A percentile compares a stretch with the other conserved stretches of the same genome.
Conservation (phyloP, 2,888 invertebrate genomes). For the Patella ulyssiponensis region DNA sequence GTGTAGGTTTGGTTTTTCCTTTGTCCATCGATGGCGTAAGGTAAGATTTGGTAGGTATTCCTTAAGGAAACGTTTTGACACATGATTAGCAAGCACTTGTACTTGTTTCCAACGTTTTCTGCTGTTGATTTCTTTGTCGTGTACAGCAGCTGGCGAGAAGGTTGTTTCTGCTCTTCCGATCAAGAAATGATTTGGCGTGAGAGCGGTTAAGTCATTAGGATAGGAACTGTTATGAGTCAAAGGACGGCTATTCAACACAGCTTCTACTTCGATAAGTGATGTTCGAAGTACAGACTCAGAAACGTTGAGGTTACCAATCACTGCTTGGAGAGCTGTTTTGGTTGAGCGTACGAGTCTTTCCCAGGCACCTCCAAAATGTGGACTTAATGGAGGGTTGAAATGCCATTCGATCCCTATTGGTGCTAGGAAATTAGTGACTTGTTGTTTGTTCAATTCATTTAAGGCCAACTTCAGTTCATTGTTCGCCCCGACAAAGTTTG, state of each 20-base stretch:
- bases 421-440: conserved; percentile 25
- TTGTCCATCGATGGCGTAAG: neutral
- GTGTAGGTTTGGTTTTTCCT: neutral
- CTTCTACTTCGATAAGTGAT: conserved; percentile 24
- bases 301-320: no score
- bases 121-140: conserved; percentile 14
- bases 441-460: conserved; percentile 17
- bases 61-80: neutral
- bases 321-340: conserved; percentile 44
- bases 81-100: neutral
- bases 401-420: conserved; percentile 56
- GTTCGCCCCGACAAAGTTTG: conserved; percentile 40
- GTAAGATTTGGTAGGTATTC: neutral
- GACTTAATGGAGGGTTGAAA: conserved; percentile 63
- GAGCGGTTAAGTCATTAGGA: conserved; percentile 18
- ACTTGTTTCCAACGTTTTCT: conserved; percentile 18
- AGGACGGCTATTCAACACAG: conserved; percentile 27
- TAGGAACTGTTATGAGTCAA: conserved; percentile 24
- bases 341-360: conserved; percentile 65
- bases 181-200: conserved; percentile 30
- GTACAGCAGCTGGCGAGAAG: no score
- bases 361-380: no score
- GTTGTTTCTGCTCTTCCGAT: conserved; percentile 3
- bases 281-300: conserved; percentile 12
- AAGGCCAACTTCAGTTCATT: conserved; percentile 28